Evolutionary conservation across 1,140 invertebrate genomes (phyloP).

Genomic region (Linepithema humile): DNA sequence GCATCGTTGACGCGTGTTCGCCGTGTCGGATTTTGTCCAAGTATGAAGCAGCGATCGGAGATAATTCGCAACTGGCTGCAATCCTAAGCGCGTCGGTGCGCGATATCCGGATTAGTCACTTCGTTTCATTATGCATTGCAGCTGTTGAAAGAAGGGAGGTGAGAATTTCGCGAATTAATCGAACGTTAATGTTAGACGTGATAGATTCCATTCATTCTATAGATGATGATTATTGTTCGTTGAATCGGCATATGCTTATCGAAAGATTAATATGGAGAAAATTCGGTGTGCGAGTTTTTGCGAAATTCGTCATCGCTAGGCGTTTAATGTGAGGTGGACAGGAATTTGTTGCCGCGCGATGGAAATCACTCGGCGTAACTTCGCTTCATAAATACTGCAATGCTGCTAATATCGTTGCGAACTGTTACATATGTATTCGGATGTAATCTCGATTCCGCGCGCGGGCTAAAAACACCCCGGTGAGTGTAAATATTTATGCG

Average conservation of each 20-base stretch:
- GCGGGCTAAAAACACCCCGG: constrained; percentile 43
- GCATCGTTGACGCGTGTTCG: neutral
- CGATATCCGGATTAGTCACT: neutral
- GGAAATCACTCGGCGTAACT: constrained; percentile 59
- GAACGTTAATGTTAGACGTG: neutral
- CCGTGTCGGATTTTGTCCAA: constrained; percentile 19
- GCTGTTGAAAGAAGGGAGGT: neutral
- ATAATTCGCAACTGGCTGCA: constrained; percentile 9
- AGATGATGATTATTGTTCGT: neutral
- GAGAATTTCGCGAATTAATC: neutral
- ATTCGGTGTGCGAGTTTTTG: neutral
- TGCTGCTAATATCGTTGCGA: constrained; percentile 57
- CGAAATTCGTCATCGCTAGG: constrained; percentile 37
- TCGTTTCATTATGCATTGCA: neutral
- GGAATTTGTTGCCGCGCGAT: constrained; percentile 52
- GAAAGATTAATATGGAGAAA: neutral
- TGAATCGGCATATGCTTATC: neutral
- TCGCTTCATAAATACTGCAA: constrained; percentile 57
- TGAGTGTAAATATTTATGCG: constrained; percentile 55
- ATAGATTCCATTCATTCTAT: neutral
- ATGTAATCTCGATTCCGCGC: constrained; percentile 56
- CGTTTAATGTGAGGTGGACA: constrained; percentile 36
- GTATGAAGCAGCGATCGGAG: neutral
- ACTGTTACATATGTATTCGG: constrained; percentile 59
- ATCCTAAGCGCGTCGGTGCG: neutral